Percentiles rank a stretch among this genome's conserved stretches.
Evolutionary conservation across 1,140 invertebrate genomes (phyloP).

Genomic region (Gerris buenoi): DNA sequence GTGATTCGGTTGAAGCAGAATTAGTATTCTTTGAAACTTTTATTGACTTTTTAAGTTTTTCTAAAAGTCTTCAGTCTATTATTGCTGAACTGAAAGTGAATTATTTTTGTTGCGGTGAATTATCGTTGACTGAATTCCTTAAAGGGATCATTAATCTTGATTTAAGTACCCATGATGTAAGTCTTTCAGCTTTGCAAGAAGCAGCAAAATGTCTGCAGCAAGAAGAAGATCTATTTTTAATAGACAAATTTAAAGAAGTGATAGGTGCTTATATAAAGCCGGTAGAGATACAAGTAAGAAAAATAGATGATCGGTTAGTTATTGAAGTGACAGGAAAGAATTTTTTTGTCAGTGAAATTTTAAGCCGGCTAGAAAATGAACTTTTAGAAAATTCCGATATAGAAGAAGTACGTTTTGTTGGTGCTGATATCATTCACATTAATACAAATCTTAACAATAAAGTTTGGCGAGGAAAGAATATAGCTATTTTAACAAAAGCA

Average conservation of each 20-base stretch:
- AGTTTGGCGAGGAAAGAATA: constrained; percentile 17
- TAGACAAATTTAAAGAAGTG: not conserved
- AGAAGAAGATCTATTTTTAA: not conserved
- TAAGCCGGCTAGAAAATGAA: not conserved
- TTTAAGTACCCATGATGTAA: not conserved
- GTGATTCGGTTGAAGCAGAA: too few species aligned
- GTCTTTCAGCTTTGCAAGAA: not conserved
- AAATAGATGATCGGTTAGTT: not conserved
- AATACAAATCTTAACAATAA: constrained; percentile 9
- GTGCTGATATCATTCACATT: constrained; percentile 7
- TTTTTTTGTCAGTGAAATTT: not conserved
- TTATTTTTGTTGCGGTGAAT: not conserved
- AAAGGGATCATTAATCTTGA: not conserved
- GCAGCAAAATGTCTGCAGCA: not conserved
- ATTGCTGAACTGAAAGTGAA: not conserved
- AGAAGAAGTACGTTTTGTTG: not conserved
- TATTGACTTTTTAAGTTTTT: not conserved
- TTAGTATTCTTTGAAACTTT: too few species aligned
- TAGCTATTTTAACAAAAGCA: constrained; percentile 10
- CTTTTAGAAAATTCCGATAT: too few species aligned
- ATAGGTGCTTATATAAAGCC: not conserved
- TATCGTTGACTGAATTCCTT: not conserved
- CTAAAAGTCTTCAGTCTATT: not conserved
- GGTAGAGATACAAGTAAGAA: not conserved
- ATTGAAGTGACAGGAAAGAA: not conserved